A percentile compares a stretch with the other conserved stretches of the same genome.
Conservation (phyloP, 2,113 vertebrate species). For the Drymodes brunneopygia region DNA sequence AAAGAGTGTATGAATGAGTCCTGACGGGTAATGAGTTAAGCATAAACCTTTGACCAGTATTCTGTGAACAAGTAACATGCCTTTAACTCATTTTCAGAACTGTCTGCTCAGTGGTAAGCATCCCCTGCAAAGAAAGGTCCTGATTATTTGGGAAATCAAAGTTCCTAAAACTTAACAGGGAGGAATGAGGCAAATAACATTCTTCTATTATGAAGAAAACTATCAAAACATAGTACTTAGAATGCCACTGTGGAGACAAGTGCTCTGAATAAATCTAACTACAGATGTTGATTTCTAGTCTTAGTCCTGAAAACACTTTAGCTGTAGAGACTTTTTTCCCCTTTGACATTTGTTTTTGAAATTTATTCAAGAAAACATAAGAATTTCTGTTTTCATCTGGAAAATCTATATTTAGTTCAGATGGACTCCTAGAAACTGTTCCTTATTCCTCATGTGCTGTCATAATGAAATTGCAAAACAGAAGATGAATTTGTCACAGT, state of each 20-base stretch:
- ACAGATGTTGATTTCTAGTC: neutral
- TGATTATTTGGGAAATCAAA: neutral
- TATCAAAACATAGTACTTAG: neutral
- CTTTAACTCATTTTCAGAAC: neutral
- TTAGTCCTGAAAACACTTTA: neutral
- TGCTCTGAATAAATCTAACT: neutral
- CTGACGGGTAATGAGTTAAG: neutral
- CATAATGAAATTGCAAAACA: neutral
- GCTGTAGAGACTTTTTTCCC: neutral
- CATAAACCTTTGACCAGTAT: neutral
- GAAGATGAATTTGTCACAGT: neutral
- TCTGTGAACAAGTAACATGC: neutral
- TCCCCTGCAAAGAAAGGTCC: neutral
- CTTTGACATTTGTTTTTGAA: neutral
- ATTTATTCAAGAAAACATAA: neutral
- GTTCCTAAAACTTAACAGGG: neutral
- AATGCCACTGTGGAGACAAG: neutral
- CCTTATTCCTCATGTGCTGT: neutral
- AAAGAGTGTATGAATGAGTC: neutral
- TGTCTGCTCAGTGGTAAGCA: neutral
- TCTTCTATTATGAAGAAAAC: neutral
- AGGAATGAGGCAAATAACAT: neutral
- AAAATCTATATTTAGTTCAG: neutral
- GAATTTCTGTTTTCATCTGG: neutral
- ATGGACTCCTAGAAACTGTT: neutral